Evolutionary conservation across 2,113 vertebrate species (phyloP).

Genomic region (Pitta sordida): DNA sequence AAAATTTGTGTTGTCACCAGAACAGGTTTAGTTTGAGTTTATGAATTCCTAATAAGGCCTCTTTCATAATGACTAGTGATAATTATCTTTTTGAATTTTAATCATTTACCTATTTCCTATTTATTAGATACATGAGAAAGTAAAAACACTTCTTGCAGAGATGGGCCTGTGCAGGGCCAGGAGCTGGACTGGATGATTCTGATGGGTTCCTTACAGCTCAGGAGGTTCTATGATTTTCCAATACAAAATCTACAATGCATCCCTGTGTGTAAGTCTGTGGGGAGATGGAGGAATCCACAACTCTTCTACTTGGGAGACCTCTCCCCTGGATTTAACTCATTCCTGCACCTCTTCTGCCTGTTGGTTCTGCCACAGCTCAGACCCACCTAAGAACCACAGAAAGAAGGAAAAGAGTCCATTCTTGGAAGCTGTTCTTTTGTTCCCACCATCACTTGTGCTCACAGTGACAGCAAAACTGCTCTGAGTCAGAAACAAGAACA

Average conservation of each 20-base stretch:
- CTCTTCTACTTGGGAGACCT: neutral
- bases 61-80: slow-evolving; percentile 62
- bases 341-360: neutral
- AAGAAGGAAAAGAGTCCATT: neutral
- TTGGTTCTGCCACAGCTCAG: neutral
- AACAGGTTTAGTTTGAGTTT: slow-evolving; percentile 69
- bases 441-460: neutral
- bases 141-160: neutral
- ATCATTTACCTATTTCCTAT: slow-evolving; percentile 31
- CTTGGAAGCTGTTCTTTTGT: neutral
- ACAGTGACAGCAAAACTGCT: neutral
- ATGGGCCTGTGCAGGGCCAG: neutral
- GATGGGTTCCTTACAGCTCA: accelerated
- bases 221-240: accelerated
- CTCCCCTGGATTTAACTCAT: neutral
- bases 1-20: slow-evolving; percentile 66
- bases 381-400: neutral
- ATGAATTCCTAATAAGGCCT: slow-evolving; percentile 61
- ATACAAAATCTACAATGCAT: neutral
- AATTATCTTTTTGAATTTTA: slow-evolving; percentile 68
- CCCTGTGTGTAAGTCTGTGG: neutral
- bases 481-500: neutral
- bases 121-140: neutral
- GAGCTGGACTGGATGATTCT: neutral
- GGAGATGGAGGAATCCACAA: neutral